Evolutionary conservation across 2,113 vertebrate genomes (phyloP).

Genomic region (Origma solitaria): DNA sequence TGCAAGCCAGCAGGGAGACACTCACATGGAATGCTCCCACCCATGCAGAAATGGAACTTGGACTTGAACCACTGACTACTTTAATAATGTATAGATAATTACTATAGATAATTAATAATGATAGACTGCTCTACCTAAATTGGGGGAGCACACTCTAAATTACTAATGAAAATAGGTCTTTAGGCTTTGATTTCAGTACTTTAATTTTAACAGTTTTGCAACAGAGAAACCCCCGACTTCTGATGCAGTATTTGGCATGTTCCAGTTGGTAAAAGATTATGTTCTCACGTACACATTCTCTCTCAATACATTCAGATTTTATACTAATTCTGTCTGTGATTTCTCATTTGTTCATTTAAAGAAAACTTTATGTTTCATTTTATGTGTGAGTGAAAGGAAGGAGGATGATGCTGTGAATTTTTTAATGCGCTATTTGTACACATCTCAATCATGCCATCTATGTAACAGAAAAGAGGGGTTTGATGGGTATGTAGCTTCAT

Average conservation of each 20-base stretch:
- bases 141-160: neutral
- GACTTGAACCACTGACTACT: neutral
- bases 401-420: neutral
- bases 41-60: rapidly evolving
- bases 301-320: neutral
- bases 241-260: neutral
- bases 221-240: neutral
- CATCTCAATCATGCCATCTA: neutral
- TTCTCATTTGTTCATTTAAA: neutral
- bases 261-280: neutral
- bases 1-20: neutral
- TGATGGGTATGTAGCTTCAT: neutral
- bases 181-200: neutral
- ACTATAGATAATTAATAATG: no score
- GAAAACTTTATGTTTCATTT: neutral
- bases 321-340: neutral
- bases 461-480: neutral
- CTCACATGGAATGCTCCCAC: neutral
- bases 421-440: neutral
- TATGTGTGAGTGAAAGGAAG: neutral
- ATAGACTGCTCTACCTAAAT: neutral
- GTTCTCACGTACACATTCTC: neutral
- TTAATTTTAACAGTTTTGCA: neutral
- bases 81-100: no score
- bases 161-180: neutral